Conservation (phyloP, 2,797 vertebrate species). For the Choloepus didactylus region DNA sequence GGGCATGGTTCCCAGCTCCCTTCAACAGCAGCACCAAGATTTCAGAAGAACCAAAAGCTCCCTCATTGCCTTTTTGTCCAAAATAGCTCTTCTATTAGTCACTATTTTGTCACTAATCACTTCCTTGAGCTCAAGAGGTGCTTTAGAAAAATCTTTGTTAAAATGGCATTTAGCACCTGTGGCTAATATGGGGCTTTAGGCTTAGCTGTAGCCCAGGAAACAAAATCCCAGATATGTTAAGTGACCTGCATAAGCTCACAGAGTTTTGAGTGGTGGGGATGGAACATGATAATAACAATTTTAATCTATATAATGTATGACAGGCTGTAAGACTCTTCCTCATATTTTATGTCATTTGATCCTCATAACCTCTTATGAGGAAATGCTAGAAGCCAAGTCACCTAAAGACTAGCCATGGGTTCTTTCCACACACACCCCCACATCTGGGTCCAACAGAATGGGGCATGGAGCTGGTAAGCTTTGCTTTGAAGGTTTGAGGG, state of each 20-base stretch:
- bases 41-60: background rate
- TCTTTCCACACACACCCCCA: background rate
- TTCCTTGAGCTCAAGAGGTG: background rate
- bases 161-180: background rate
- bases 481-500: constrained; percentile 52
- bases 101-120: background rate
- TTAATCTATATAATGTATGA: background rate
- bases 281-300: background rate
- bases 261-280: background rate
- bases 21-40: background rate
- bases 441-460: background rate
- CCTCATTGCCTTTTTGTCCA: background rate
- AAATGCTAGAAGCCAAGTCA: background rate
- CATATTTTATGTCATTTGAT: background rate
- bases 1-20: background rate
- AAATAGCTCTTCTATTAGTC: constrained; percentile 21
- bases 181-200: background rate
- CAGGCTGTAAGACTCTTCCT: background rate
- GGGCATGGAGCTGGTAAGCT: background rate
- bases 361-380: background rate
- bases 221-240: background rate
- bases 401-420: background rate
- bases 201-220: background rate
- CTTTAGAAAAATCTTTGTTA: constrained; percentile 4
- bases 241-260: background rate